These are phyloP conservation scores for Acrossocheilus wenchowensis DNA, from an alignment of 2,797 vertebrate species.

Conservation along the genomic window DNA sequence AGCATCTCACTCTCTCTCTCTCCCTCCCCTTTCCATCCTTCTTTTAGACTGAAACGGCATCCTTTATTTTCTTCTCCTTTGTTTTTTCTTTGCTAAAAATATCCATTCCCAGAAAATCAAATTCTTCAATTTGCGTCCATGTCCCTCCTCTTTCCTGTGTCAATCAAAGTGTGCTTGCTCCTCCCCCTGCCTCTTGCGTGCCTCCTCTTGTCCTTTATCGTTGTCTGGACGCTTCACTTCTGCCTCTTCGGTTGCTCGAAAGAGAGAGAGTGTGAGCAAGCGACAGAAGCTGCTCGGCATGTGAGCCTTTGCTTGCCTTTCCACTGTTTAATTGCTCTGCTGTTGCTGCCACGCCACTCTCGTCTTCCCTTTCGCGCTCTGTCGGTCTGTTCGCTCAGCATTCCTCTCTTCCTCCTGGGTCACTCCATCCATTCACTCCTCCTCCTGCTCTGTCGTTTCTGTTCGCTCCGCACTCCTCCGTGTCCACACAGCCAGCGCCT, in stretches of 20 bases:
- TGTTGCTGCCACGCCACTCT: conserved; percentile 60
- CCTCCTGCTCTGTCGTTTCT: conserved; percentile 63
- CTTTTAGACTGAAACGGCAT: conserved; percentile 3
- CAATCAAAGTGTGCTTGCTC: conserved; percentile 42
- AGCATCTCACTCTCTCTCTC: conserved; percentile 57
- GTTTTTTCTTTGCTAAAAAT: conserved; percentile 12
- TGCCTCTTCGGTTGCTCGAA: conserved; percentile 15
- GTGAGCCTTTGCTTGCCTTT: conserved; percentile 39
- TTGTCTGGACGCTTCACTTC: conserved; percentile 20
- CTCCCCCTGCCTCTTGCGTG: conserved; percentile 36
- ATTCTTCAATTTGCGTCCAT: conserved; percentile 50
- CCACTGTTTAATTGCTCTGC: conserved; percentile 72
- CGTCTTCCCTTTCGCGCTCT: conserved; percentile 62
- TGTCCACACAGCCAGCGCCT: conserved; percentile 39
- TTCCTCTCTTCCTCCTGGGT: conserved; percentile 30
- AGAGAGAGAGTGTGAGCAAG: conserved; percentile 47
- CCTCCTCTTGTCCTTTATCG: conserved; percentile 28
- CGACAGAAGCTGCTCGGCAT: conserved; percentile 19
- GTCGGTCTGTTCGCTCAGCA: conserved; percentile 27
- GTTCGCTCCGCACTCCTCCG: conserved; percentile 57
- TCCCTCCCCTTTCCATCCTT: conserved; percentile 39
- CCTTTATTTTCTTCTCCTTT: conserved; percentile 1
- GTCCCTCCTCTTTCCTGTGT: conserved; percentile 43
- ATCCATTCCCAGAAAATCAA: conserved; percentile 15
- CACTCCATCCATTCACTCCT: conserved; percentile 62